These are phyloP conservation scores for Alviniconcha marisindica DNA, from an alignment of 1,140 invertebrate species.

Conservation along the genomic window DNA sequence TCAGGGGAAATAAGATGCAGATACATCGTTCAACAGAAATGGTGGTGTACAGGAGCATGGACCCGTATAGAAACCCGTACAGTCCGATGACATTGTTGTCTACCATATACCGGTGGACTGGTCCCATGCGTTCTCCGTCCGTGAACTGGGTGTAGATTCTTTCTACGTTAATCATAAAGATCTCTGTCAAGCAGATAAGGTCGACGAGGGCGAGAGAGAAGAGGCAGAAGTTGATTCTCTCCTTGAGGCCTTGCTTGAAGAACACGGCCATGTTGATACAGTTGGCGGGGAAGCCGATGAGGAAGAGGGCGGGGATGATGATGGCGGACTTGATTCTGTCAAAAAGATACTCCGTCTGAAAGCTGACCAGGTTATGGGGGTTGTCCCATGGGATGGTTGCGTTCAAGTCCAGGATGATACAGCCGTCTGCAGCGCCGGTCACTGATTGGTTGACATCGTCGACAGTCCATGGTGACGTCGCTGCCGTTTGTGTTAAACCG, in stretches of 20 bases:
- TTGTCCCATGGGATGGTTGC: not conserved
- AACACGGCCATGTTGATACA: not conserved
- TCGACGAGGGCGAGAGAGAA: not conserved
- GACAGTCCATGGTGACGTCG: too few species aligned
- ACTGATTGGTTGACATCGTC: too few species aligned
- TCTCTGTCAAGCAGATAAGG: not conserved
- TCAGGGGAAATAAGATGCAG: constrained; percentile 7
- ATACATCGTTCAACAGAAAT: too few species aligned
- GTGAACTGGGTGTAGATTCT: not conserved
- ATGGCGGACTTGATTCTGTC: not conserved
- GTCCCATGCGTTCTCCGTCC: not conserved
- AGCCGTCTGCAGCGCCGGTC: too few species aligned
- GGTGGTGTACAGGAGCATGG: not conserved
- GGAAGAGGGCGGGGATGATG: constrained; percentile 4
- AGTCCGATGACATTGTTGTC: not conserved
- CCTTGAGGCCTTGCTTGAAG: not conserved
- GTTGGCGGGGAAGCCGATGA: not conserved
- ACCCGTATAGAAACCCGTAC: not conserved
- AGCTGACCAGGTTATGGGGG: not conserved
- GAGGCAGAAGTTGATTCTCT: constrained; percentile 16
- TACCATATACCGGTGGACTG: not conserved
- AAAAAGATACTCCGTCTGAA: not conserved
- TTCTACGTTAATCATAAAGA: not conserved
- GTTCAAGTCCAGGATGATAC: too few species aligned
- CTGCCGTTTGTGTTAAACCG: too few species aligned